These are phyloP conservation scores for Acridotheres tristis DNA, from an alignment of 2,797 vertebrate genomes.

Conservation along the genomic window DNA sequence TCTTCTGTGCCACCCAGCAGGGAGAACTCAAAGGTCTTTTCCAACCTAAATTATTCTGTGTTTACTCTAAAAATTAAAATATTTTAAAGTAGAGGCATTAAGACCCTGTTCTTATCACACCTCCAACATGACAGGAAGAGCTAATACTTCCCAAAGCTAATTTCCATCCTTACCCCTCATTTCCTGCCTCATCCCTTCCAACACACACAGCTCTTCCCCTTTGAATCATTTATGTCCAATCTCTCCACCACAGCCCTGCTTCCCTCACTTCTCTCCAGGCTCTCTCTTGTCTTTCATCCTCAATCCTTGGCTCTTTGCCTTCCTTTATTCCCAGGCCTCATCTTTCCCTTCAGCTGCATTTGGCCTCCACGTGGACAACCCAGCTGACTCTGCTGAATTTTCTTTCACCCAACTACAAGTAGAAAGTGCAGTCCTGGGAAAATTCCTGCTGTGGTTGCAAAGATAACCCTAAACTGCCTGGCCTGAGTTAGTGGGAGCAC, in stretches of 20 bases:
- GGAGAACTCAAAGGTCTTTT: not conserved
- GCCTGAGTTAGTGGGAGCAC: not conserved
- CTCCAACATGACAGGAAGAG: not conserved
- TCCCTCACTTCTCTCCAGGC: not conserved
- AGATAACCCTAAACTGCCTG: not conserved
- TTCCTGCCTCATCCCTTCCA: not conserved
- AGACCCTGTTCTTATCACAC: not conserved
- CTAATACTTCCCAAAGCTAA: not conserved
- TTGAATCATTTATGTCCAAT: conserved; percentile 18
- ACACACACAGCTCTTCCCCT: not conserved
- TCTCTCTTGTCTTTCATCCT: not conserved
- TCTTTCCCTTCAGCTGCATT: not conserved
- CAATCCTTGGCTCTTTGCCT: not conserved
- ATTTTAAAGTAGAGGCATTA: not conserved
- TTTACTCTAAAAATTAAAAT: not conserved
- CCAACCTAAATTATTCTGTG: not conserved
- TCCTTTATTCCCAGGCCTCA: not conserved
- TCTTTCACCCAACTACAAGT: not conserved
- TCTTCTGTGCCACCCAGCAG: not conserved
- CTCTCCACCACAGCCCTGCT: not conserved
- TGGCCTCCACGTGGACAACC: not conserved
- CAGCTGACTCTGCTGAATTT: not conserved
- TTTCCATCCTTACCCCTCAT: not conserved
- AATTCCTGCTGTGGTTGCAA: not conserved
- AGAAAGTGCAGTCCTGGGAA: not conserved